Evolutionary conservation across 2,113 vertebrate species (phyloP), one percentile per base, ranked within the genome.

Genomic region (Probosciger aterrimus): DNA sequence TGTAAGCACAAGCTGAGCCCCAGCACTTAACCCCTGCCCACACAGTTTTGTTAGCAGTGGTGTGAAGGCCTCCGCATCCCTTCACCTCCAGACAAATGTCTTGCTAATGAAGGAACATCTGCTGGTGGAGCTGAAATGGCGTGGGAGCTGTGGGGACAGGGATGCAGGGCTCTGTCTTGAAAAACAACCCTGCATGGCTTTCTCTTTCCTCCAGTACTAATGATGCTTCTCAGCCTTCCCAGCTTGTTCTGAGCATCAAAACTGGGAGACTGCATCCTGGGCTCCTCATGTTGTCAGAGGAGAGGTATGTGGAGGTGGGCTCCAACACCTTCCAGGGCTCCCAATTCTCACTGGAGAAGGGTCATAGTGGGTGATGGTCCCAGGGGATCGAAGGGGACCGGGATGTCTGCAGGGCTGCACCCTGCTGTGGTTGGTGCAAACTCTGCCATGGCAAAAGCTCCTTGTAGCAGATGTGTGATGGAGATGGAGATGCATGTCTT

Each of bases 341-440:
- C 62, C 52, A 31, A 8, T 18, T 35, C 15, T 63, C 2, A 1
- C 6, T 19, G 82, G 43, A 63, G 69, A 62, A 74, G 35, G 4
- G 12, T 27, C 1, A 0, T 3, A 24, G 31, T 1, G 1, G 68
- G 31, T 9, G 8, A 2, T 3, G 27, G 23, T 41, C 27, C 49
- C 55, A 6, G 63, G 43, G 24, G 49, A 53, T 27, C 10, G 9
- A 17, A 2, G 31, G 28, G 24, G 18, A 35, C 18, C 10, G 8
- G 33, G 18, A 15, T 2, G 3, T 33, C 41, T 50, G 13, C 10
- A 16, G n/a, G 18, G 28, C 50, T 71, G 35, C 28, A 41, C 27
- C 14, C n/a, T 33, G 0, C 0, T 0, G 17, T 6, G 35, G 6
- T 23, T 24, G 24, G 41, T 11, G 31, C 14, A 15, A n/a, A 17